A percentile compares a stretch with the other conserved stretches of the same genome.
Conservation (phyloP, 2,113 vertebrate species). For the Oncorhynchus tshawytscha region DNA sequence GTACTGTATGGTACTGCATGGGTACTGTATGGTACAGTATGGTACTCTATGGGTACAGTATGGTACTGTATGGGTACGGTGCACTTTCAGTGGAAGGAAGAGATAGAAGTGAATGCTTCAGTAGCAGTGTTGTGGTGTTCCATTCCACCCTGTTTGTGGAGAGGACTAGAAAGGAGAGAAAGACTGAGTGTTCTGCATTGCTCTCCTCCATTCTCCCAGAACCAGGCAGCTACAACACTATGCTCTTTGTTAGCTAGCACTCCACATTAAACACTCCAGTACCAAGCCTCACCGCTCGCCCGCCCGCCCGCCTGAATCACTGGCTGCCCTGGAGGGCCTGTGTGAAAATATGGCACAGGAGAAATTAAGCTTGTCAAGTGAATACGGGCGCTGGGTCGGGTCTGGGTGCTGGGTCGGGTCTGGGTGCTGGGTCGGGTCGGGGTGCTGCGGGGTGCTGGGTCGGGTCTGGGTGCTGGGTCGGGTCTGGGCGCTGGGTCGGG, state of each 20-base stretch:
- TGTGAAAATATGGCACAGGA: slow-evolving; percentile 66
- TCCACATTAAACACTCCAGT: slow-evolving; percentile 68
- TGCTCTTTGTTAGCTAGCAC: slow-evolving; percentile 64
- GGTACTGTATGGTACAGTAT: too few species aligned
- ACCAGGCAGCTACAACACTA: slow-evolving; percentile 64
- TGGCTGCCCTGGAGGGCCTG: slow-evolving; percentile 51
- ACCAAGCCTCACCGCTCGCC: slow-evolving; percentile 51
- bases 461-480: too few species aligned
- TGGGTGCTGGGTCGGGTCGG: slow-evolving; percentile 24
- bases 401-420: slow-evolving; percentile 29
- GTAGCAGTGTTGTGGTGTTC: neutral
- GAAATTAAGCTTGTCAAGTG: slow-evolving; percentile 72
- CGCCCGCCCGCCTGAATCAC: slow-evolving; percentile 50
- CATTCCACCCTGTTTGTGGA: slow-evolving; percentile 22
- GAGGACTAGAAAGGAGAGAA: slow-evolving; percentile 32
- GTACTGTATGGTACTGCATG: too few species aligned
- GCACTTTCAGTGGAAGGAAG: neutral
- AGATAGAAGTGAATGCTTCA: neutral
- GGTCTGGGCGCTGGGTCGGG: too few species aligned
- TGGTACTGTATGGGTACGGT: neutral
- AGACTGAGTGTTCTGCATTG: slow-evolving; percentile 50
- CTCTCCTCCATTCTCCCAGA: slow-evolving; percentile 67
- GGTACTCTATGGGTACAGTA: too few species aligned
- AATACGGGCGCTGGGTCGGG: slow-evolving; percentile 58
- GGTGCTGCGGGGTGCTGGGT: too few species aligned